Evolutionary conservation across 2,888 invertebrate species (phyloP).

Genomic region (Patella ulyssiponensis): DNA sequence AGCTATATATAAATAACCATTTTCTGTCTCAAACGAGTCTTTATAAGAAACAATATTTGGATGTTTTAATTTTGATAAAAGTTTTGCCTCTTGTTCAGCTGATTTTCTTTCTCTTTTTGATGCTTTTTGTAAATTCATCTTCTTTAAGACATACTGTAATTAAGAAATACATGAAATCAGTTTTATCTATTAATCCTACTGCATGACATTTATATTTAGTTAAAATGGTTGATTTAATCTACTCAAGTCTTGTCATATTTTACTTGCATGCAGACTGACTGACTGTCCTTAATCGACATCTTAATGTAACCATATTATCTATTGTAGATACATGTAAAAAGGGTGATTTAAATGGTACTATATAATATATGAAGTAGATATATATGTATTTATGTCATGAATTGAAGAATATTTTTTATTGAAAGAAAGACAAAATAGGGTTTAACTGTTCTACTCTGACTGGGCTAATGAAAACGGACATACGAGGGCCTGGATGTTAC

Average conservation of each 20-base stretch:
- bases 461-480: too few species aligned
- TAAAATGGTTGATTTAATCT: background rate
- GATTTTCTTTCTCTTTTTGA: slow-evolving; percentile 69
- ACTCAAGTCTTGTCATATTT: too few species aligned
- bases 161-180: slow-evolving; percentile 9
- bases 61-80: slow-evolving; percentile 73
- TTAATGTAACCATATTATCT: background rate
- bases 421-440: too few species aligned
- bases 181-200: background rate
- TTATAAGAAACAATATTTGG: slow-evolving; percentile 74
- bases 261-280: background rate
- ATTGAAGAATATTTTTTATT: too few species aligned
- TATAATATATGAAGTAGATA: too few species aligned
- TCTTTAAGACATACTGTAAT: slow-evolving; percentile 72
- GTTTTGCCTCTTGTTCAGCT: slow-evolving; percentile 72
- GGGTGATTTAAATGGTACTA: too few species aligned
- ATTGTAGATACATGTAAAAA: too few species aligned
- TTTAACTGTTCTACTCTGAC: too few species aligned
- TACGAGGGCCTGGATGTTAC: too few species aligned
- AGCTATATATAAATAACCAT: slow-evolving; percentile 72
- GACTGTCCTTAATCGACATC: background rate
- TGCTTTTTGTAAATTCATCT: slow-evolving; percentile 70
- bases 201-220: background rate
- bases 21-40: slow-evolving; percentile 73
- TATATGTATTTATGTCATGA: too few species aligned